A percentile compares a stretch with the other conserved stretches of the same genome.
Conservation (phyloP, 2,113 vertebrate species). For the Archocentrus centrarchus region DNA sequence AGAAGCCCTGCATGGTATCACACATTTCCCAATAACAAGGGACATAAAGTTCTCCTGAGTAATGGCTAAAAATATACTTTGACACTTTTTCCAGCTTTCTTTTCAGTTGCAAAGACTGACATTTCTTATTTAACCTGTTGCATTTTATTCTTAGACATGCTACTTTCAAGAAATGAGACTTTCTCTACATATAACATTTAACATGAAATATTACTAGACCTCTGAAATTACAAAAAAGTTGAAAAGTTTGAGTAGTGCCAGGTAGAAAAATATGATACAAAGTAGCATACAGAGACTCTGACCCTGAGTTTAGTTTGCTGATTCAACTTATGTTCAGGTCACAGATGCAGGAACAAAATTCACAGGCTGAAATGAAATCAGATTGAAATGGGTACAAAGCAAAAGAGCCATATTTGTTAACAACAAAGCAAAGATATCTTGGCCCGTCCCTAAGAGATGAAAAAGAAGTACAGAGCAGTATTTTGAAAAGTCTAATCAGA, state of each 20-base stretch:
- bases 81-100: conserved; percentile 25
- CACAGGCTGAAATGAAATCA: neutral
- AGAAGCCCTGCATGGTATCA: no score
- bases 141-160: neutral
- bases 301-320: neutral
- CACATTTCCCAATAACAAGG: no score
- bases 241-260: neutral
- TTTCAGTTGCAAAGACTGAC: conserved; percentile 6
- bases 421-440: neutral
- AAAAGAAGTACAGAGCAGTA: neutral
- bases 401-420: no score
- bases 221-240: neutral
- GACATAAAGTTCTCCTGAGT: no score
- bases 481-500: neutral
- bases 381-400: neutral
- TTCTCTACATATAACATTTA: neutral
- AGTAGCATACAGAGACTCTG: neutral
- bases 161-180: neutral
- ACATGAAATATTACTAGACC: no score
- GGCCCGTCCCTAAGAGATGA: neutral
- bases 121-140: neutral
- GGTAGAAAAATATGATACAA: neutral
- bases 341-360: neutral
- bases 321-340: no score
- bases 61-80: neutral